A percentile compares a stretch with the other conserved stretches of the same genome.
These are phyloP conservation scores for Lutjanus argentimaculatus DNA, from an alignment of 2,797 vertebrate species.

Conservation along the genomic window DNA sequence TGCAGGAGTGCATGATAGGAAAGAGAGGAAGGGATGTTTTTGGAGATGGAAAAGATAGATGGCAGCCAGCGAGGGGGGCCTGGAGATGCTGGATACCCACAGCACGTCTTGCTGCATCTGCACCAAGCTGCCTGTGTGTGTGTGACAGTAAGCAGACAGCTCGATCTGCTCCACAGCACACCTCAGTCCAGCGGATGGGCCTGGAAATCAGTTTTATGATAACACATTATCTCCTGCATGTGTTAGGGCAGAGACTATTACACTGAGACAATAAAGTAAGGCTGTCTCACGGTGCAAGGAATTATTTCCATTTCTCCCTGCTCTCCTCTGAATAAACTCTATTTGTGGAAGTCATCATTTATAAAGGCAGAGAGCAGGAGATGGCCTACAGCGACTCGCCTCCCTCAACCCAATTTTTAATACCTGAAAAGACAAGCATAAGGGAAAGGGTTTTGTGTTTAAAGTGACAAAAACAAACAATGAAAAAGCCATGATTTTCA, in stretches of 20 bases:
- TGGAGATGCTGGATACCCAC: constrained; percentile 27
- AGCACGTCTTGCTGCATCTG: constrained; percentile 48
- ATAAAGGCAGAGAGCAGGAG: constrained; percentile 23
- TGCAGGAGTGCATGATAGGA: constrained; percentile 29
- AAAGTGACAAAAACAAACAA: background rate
- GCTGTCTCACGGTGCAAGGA: constrained; percentile 31
- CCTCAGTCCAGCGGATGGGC: constrained; percentile 35
- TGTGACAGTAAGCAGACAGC: constrained; percentile 48
- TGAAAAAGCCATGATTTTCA: background rate
- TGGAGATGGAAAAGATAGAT: constrained; percentile 13
- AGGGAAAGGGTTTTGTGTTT: background rate
- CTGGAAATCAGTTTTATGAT: constrained; percentile 64
- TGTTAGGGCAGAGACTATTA: constrained; percentile 43
- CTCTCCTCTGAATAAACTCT: constrained; percentile 44
- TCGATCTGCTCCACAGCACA: constrained; percentile 48
- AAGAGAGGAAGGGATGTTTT: constrained; percentile 6
- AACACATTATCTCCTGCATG: constrained; percentile 58
- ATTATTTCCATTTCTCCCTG: constrained; percentile 42
- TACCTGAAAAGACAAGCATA: background rate
- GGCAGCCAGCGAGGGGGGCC: constrained; percentile 25
- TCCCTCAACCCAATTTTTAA: background rate
- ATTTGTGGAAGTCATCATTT: constrained; percentile 31
- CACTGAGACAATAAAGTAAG: constrained; percentile 49
- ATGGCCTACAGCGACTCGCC: background rate
- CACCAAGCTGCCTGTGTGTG: constrained; percentile 13